These are phyloP conservation scores for Cryptomyrus ogoouensis DNA, from an alignment of 2,113 vertebrate species.

Conservation along the genomic window DNA sequence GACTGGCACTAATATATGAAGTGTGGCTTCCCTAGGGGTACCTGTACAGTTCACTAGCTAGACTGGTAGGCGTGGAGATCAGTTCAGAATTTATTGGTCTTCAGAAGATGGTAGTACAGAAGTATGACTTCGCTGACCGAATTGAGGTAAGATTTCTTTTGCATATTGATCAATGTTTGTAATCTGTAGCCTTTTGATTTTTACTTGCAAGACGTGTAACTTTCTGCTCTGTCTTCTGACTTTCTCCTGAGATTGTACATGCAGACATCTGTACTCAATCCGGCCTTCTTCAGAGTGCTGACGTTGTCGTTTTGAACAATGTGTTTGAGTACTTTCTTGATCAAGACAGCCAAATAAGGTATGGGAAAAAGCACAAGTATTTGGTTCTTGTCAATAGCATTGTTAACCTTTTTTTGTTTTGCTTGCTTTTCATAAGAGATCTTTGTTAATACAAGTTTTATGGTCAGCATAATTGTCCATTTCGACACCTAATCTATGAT, in stretches of 20 bases:
- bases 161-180: background rate
- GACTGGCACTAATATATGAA: background rate
- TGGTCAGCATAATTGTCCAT: background rate
- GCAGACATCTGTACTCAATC: conserved; percentile 75
- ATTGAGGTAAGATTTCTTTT: conserved; percentile 61
- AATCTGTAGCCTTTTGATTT: background rate
- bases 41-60: conserved; percentile 78
- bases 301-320: conserved; percentile 90
- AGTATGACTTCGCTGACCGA: conserved; percentile 74
- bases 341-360: conserved; percentile 74
- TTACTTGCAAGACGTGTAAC: background rate
- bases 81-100: conserved; percentile 78
- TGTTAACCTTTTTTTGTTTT: conserved; percentile 9
- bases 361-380: conserved; percentile 15
- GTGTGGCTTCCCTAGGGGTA: conserved; percentile 65
- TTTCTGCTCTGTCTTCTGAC: background rate
- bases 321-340: conserved; percentile 94
- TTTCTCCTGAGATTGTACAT: conserved; percentile 70
- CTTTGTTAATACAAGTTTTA: background rate
- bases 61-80: conserved; percentile 78
- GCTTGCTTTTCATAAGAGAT: conserved; percentile 35
- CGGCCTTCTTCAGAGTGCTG: conserved; percentile 70
- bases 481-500: background rate
- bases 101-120: conserved; percentile 71
- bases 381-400: background rate